A percentile compares a stretch with the other conserved stretches of the same genome.
Evolutionary conservation across 2,797 vertebrate genomes (phyloP).

Genomic region (Coreius guichenoti): DNA sequence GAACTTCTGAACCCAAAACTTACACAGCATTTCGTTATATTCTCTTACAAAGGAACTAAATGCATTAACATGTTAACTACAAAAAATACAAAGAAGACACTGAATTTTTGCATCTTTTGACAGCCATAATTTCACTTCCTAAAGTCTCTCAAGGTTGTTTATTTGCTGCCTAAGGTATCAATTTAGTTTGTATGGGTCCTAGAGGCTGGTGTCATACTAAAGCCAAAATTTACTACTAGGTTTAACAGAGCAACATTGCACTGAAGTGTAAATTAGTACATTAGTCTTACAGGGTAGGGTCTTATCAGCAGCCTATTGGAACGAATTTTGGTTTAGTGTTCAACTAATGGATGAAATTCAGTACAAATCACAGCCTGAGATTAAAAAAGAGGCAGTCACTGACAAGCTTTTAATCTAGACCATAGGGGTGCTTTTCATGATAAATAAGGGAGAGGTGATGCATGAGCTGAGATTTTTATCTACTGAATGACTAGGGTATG

Average conservation of each 20-base stretch:
- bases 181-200: background rate
- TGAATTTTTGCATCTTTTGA: background rate
- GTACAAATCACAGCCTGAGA: slow-evolving; percentile 8
- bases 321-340: slow-evolving; percentile 4
- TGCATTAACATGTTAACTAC: background rate
- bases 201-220: background rate
- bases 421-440: background rate
- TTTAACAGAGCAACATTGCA: background rate
- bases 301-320: background rate
- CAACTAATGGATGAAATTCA: background rate
- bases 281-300: slow-evolving; percentile 42
- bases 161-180: background rate
- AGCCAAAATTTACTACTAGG: background rate
- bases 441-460: slow-evolving; percentile 12
- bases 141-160: background rate
- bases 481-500: slow-evolving; percentile 15
- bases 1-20: background rate
- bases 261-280: background rate
- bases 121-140: too few relatives aligned
- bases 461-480: slow-evolving; percentile 36
- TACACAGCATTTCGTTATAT: background rate
- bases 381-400: background rate
- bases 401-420: slow-evolving; percentile 19
- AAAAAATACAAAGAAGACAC: background rate
- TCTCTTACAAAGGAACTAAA: background rate